Base-by-base conservation (phyloP, 2,113 vertebrate species). In the Microtus pennsylvanicus region DNA sequence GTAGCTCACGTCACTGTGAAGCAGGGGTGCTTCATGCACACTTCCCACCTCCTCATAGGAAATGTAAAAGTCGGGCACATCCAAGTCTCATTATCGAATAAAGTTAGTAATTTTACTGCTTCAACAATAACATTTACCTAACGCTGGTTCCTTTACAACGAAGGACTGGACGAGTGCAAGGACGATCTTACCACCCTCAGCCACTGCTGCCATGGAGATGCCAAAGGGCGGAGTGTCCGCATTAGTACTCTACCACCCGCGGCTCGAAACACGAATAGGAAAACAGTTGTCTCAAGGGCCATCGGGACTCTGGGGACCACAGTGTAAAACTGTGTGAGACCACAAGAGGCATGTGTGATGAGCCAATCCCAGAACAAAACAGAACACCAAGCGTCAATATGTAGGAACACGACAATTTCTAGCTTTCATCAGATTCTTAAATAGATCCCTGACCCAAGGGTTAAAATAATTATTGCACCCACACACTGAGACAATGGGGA, bases 391-490 rank as follows among this genome's bases (percentile, higher is more conserved):
- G 12, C 22, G 14, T 81, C 28, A 86, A 19, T 58, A 86, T 17
- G 9, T 21, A 3, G 33, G 47, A 38, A 0, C 16, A 55, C 26
- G 50, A 81, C 28, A 87, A 95, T 82, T 13, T 9, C 13, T 82
- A 38, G 21, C 17, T 90, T 82, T 87, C 33, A 87, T 77, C 16
- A 82, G 74, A 80, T 91, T 95, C 85, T 93, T 70, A 63, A 19
- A 85, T 77, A 93, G 52, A 91, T 52, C 87, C 45, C 33, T 93
- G 69, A 87, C 4, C 30, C 45, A 87, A 78, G 76, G 22, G 1
- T 85, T 91, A 93, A 38, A 10, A 63, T 33, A 28, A n/a, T 13
- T 58, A 26, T 85, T n/a, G n/a, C n/a, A n/a, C n/a, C n/a, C n/a
- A n/a, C n/a, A n/a, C n/a, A n/a, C n/a, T n/a, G n/a, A n/a, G n/a